Conservation (phyloP, 2,888 invertebrate species). For the Leptodirus hochenwartii region DNA sequence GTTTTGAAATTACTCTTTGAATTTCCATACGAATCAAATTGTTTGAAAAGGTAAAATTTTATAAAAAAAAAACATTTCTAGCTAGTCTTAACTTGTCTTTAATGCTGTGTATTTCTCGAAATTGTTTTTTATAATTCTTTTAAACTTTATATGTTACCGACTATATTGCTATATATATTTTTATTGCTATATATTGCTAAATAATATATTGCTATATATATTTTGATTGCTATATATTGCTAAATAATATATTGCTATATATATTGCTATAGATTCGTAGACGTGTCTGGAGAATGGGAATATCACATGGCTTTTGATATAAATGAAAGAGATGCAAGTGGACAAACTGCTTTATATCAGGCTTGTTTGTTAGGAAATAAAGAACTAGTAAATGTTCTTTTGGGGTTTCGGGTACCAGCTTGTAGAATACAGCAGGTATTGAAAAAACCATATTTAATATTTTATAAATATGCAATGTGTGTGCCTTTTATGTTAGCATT, state of each 20-base stretch:
- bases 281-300: slow-evolving; percentile 56
- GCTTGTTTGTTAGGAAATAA: slow-evolving; percentile 72
- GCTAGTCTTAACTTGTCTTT: slow-evolving; percentile 5
- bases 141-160: too few relatives aligned
- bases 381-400: slow-evolving; percentile 55
- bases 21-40: slow-evolving; percentile 59
- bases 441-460: slow-evolving; percentile 1
- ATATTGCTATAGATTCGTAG: too few relatives aligned
- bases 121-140: too few relatives aligned
- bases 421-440: slow-evolving; percentile 23
- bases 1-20: slow-evolving; percentile 63
- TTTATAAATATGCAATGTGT: slow-evolving; percentile 6
- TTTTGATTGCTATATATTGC: too few relatives aligned
- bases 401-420: slow-evolving; percentile 51
- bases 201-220: too few relatives aligned
- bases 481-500: too few relatives aligned
- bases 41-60: slow-evolving; percentile 37
- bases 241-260: too few relatives aligned
- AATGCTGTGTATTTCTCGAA: too few relatives aligned
- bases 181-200: too few relatives aligned
- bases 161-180: too few relatives aligned
- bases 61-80: slow-evolving; percentile 1
- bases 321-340: slow-evolving; percentile 76
- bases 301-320: slow-evolving; percentile 84
- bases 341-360: slow-evolving; percentile 80